A percentile compares a stretch with the other conserved stretches of the same genome.
Evolutionary conservation across 1,140 invertebrate genomes (phyloP).

Genomic region (Euura lappo): DNA sequence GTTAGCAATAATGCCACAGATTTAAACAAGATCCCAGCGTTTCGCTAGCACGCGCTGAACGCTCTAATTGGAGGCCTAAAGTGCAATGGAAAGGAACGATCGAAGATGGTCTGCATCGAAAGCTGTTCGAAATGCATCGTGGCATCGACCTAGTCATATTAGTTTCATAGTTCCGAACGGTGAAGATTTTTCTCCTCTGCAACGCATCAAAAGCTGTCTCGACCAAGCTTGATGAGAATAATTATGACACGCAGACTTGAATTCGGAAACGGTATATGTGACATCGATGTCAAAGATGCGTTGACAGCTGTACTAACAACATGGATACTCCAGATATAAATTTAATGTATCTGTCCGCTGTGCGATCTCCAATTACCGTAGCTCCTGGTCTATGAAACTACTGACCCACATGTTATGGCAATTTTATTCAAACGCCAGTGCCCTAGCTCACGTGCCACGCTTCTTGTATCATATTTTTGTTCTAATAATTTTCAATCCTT

Average conservation of each 20-base stretch:
- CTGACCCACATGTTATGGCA: conserved; percentile 37
- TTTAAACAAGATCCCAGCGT: background rate
- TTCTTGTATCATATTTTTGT: background rate
- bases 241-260: too few species aligned
- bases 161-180: too few species aligned
- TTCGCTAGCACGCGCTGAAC: background rate
- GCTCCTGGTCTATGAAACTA: conserved; percentile 40
- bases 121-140: too few species aligned
- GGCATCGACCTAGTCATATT: too few species aligned
- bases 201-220: too few species aligned
- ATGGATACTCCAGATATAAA: background rate
- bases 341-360: background rate
- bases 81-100: background rate
- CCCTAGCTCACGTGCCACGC: background rate
- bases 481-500: background rate
- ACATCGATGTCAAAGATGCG: background rate
- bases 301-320: background rate
- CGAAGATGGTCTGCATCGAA: background rate
- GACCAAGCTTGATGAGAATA: too few species aligned
- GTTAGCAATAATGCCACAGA: background rate
- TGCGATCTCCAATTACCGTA: conserved; percentile 10
- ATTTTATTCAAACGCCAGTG: conserved; percentile 36
- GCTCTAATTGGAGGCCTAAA: background rate
- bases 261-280: too few species aligned
- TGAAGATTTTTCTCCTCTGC: too few species aligned